Evolutionary conservation across 2,797 vertebrate genomes (phyloP).

Genomic region (Pygocentrus nattereri): DNA sequence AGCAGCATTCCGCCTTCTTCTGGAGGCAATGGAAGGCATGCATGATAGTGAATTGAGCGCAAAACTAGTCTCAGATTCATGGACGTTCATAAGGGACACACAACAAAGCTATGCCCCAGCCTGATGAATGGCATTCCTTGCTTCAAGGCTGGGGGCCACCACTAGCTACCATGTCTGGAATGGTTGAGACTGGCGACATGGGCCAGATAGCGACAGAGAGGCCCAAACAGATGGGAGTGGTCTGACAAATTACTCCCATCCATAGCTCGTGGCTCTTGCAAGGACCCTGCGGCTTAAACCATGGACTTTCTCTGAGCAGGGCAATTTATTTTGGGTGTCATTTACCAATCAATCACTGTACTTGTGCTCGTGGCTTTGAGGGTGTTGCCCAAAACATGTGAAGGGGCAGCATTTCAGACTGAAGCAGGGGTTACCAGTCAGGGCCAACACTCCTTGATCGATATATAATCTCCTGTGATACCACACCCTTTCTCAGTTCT

Average conservation of each 20-base stretch:
- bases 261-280: constrained; percentile 62
- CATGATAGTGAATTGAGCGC: constrained; percentile 5
- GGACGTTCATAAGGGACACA: not conserved
- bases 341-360: constrained; percentile 71
- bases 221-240: constrained; percentile 54
- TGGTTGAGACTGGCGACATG: constrained; percentile 67
- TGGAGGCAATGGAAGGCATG: not conserved
- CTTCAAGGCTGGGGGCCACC: constrained; percentile 62
- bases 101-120: constrained; percentile 55
- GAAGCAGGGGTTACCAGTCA: constrained; percentile 77
- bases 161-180: constrained; percentile 69
- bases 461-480: constrained; percentile 61
- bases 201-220: constrained; percentile 67
- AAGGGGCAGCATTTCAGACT: constrained; percentile 67
- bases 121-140: constrained; percentile 68
- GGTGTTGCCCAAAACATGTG: constrained; percentile 38
- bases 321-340: constrained; percentile 67
- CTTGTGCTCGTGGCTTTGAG: constrained; percentile 51
- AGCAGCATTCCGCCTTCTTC: not conserved
- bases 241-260: constrained; percentile 79
- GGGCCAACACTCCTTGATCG: constrained; percentile 79
- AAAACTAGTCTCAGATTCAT: constrained; percentile 1
- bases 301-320: constrained; percentile 57
- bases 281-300: constrained; percentile 62
- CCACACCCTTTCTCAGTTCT: constrained; percentile 19